phyloP scores from a whole-genome alignment of 1,140 invertebrate genomes.

The Drosophila virilis region DNA sequence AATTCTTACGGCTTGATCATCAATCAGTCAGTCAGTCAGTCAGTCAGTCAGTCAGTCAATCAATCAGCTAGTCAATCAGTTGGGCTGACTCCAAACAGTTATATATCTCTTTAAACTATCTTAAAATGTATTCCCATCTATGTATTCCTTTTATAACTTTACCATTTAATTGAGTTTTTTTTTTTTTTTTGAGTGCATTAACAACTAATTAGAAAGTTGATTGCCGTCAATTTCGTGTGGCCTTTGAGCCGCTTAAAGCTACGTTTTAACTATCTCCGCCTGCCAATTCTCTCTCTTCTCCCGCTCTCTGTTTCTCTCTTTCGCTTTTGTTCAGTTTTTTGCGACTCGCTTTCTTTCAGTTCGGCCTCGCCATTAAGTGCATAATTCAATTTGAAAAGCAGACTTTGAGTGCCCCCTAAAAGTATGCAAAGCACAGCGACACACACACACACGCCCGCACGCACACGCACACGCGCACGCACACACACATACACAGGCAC shows the following conservation, averaged over 20 bases:
- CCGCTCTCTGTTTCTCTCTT: not conserved
- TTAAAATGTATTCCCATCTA: too few relatives aligned
- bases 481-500: conserved; percentile 22
- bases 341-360: not conserved
- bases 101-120: too few relatives aligned
- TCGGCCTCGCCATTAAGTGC: conserved; percentile 63
- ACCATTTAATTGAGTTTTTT: not conserved
- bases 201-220: conserved; percentile 3
- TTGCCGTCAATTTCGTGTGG: not conserved
- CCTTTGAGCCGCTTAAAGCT: not conserved
- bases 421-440: conserved; percentile 67
- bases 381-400: conserved; percentile 74
- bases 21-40: too few relatives aligned
- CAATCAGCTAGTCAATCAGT: too few relatives aligned
- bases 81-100: too few relatives aligned
- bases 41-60: too few relatives aligned
- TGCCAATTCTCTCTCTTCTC: not conserved
- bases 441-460: conserved; percentile 23
- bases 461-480: conserved; percentile 15
- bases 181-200: not conserved
- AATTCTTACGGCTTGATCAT: too few relatives aligned
- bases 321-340: conserved; percentile 2
- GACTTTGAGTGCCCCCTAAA: conserved; percentile 72
- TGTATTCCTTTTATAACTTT: not conserved
- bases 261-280: not conserved